Percentiles rank a stretch among this genome's conserved stretches.
phyloP scores from a whole-genome alignment of 2,113 vertebrate genomes.

The Amblyornis subalaris region DNA sequence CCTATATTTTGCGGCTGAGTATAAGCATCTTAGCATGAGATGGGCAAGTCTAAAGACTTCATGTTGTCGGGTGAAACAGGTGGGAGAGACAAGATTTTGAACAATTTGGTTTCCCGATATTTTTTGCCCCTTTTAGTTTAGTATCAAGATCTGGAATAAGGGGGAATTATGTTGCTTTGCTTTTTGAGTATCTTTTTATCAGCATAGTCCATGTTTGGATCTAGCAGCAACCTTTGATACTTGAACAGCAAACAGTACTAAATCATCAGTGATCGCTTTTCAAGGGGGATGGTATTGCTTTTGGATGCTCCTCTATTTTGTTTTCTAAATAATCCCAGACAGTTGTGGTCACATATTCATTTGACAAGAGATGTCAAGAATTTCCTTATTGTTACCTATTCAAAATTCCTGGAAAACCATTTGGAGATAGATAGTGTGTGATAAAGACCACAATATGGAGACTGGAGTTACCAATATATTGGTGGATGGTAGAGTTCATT shows the following conservation, averaged over 20 bases:
- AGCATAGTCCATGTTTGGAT: background rate
- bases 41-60: background rate
- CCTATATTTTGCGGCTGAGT: background rate
- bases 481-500: background rate
- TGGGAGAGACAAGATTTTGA: background rate
- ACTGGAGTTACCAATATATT: background rate
- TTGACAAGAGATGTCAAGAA: background rate
- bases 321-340: background rate
- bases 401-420: background rate
- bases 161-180: background rate
- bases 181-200: background rate
- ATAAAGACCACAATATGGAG: background rate
- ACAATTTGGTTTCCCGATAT: background rate
- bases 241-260: background rate
- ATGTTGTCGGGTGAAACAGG: background rate
- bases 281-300: background rate
- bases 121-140: background rate
- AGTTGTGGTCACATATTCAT: background rate
- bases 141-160: background rate
- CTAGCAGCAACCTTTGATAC: background rate
- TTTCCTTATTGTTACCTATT: background rate
- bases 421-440: background rate
- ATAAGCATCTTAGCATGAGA: background rate
- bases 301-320: background rate
- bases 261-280: background rate